Conservation (phyloP, 2,113 vertebrate species). For the Riparia riparia region DNA sequence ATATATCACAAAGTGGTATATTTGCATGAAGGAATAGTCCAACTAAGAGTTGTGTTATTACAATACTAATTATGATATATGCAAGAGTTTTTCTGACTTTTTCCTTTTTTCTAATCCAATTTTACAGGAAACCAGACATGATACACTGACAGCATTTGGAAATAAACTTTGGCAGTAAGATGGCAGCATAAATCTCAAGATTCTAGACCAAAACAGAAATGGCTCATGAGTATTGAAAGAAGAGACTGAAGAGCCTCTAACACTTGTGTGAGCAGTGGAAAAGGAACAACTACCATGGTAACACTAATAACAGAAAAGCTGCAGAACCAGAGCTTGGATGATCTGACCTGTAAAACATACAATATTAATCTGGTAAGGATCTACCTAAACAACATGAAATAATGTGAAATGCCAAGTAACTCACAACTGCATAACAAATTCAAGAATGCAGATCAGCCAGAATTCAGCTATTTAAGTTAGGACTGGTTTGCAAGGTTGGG, state of each 20-base stretch:
- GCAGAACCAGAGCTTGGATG: conserved; percentile 82
- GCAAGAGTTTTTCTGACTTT: neutral
- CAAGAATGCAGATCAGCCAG: neutral
- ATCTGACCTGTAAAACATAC: conserved; percentile 71
- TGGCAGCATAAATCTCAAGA: conserved; percentile 36
- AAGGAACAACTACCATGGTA: conserved; percentile 75
- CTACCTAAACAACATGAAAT: neutral
- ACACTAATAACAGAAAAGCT: conserved; percentile 84
- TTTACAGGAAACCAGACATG: conserved; percentile 43
- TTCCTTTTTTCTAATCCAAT: neutral
- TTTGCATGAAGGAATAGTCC: neutral
- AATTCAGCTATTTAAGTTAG: neutral
- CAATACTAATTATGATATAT: neutral
- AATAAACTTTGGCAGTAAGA: neutral
- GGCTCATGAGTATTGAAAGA: conserved; percentile 57
- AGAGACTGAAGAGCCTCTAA: conserved; percentile 20
- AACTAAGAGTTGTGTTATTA: neutral
- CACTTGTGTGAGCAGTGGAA: conserved; percentile 50
- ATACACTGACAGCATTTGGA: conserved; percentile 20
- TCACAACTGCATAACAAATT: neutral
- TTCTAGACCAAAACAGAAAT: neutral
- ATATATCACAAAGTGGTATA: neutral
- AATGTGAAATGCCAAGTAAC: neutral
- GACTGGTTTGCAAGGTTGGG: neutral
- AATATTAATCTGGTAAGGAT: conserved; percentile 75